Base-by-base conservation (phyloP, 2,113 vertebrate species). In the Sylvia atricapilla region DNA sequence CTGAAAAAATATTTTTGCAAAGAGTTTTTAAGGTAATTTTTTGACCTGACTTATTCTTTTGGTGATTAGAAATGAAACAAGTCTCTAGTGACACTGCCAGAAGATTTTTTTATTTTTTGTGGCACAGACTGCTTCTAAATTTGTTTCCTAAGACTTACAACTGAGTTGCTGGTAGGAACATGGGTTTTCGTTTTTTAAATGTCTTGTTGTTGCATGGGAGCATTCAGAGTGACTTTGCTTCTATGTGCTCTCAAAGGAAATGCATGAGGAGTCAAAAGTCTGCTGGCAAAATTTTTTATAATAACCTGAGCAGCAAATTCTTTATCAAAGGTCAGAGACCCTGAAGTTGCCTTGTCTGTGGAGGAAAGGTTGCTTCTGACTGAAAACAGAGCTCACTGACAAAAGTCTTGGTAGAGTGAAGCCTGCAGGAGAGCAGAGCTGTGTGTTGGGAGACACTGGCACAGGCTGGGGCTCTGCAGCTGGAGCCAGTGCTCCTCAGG, bases 111-210 rank as follows among this genome's bases (percentile, higher is more conserved):
- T 35, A 35, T 58, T 41, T 83, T 37, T 59, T 14, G 62, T 89
- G 66, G 15, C 69, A 56, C 33, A 64, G 53, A 49, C 66, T 56
- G 31, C 56, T 87, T 87, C 73, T 84, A 53, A 84, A 81, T 87
- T 64, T 84, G 58, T 92, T 94, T 89, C 77, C 0, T 91, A 78
- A 94, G 62, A 72, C 64, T 90, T 70, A 13, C 4, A 68, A 37
- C 25, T 73, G 73, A 91, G 55, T 72, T 94, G 53, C 86, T 87
- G 52, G 43, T 64, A 62, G 17, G 64, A 91, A n/a, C 37, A 4
- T 12, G 58, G 24, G 31, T 10, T 94, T 95, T 92, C 49, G 66
- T 92, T 96, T 97, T 75, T 95, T 30, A 75, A 52, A 75, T 20
- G 13, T 58, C 60, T 52, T 78, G 3, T 30, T 78, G 23, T 76